A percentile compares a stretch with the other conserved stretches of the same genome.
Evolutionary conservation across 1,140 invertebrate species (phyloP).

Genomic region (honey bee (Apis mellifera)): Amel_HAv3.1 CM009938.2:4340001-4340500

Average conservation of each 20-base stretch:
- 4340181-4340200: not conserved
- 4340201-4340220: slow-evolving; percentile 24
- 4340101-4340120: slow-evolving; percentile 18
- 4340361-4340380: not conserved
- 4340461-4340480: too few species aligned
- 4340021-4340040: too few species aligned
- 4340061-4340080: not conserved
- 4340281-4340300: slow-evolving; percentile 5
- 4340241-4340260: slow-evolving; percentile 48
- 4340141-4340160: not conserved
- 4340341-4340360: not conserved
- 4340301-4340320: not conserved
- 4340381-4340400: not conserved
- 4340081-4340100: slow-evolving; percentile 17
- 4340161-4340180: slow-evolving; percentile 5
- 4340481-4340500: too few species aligned
- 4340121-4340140: not conserved
- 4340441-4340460: too few species aligned
- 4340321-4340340: slow-evolving; percentile 16
- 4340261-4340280: slow-evolving; percentile 33
- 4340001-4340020: not conserved
- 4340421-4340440: too few species aligned
- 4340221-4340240: not conserved
- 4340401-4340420: not conserved
- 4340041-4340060: too few species aligned